Percentiles rank a stretch among this genome's conserved stretches.
These are phyloP conservation scores for Yponomeuta sedellus DNA, from an alignment of 2,888 invertebrate genomes.

Conservation along the genomic window DNA sequence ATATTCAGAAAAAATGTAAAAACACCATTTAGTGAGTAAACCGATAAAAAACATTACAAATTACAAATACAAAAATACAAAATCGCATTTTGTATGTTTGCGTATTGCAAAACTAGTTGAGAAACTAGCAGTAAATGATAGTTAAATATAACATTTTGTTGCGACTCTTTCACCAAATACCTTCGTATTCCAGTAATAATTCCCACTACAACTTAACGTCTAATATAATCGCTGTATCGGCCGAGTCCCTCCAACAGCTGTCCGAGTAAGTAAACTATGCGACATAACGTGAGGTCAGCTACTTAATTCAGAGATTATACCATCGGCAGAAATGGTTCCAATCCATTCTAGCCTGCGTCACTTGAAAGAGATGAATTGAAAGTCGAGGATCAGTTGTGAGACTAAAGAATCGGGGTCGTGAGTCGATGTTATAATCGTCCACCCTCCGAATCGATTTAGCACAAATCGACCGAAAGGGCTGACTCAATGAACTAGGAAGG, in stretches of 20 bases:
- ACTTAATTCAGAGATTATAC: background rate
- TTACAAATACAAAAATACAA: too few species aligned
- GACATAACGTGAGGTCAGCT: background rate
- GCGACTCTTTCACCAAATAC: too few species aligned
- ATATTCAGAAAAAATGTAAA: too few species aligned
- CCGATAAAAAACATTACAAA: too few species aligned
- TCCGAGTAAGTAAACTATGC: background rate
- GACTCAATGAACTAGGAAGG: constrained; percentile 4
- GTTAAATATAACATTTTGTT: too few species aligned
- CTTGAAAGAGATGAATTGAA: background rate
- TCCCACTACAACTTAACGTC: too few species aligned
- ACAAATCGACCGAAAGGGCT: constrained; percentile 13
- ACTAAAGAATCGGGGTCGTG: background rate
- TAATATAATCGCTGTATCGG: background rate
- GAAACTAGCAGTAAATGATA: too few species aligned
- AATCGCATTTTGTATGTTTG: too few species aligned
- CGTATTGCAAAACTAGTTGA: too few species aligned
- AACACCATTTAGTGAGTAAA: too few species aligned
- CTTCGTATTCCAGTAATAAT: too few species aligned
- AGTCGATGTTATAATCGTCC: constrained; percentile 12
- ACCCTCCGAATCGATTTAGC: constrained; percentile 10
- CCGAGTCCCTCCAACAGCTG: background rate
- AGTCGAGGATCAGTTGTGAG: background rate
- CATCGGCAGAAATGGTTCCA: background rate
- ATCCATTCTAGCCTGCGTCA: background rate